These are phyloP conservation scores for Tachina fera DNA, from an alignment of 2,888 invertebrate species.

Conservation along the genomic window DNA sequence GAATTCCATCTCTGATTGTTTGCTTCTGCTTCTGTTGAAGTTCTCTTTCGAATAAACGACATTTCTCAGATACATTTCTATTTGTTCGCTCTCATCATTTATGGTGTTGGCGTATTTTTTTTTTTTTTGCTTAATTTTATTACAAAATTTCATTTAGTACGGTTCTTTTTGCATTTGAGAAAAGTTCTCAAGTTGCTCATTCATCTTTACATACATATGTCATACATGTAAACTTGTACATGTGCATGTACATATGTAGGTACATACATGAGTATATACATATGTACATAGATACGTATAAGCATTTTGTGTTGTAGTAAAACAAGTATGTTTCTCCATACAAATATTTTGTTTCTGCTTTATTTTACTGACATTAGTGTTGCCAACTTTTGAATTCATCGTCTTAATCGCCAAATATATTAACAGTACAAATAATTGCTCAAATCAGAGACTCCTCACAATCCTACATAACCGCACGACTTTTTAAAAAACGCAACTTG, in stretches of 20 bases:
- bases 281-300: not conserved
- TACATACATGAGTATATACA: not conserved
- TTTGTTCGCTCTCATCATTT: constrained; percentile 23
- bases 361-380: not conserved
- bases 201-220: constrained; percentile 59
- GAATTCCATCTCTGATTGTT: constrained; percentile 25
- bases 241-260: not conserved
- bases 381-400: not conserved
- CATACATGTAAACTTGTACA: not conserved
- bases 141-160: constrained; percentile 16
- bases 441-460: too few species aligned
- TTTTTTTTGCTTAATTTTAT: not conserved
- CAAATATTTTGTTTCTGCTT: not conserved
- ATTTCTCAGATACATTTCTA: constrained; percentile 54
- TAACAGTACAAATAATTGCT: too few species aligned
- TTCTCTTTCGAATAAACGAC: constrained; percentile 22
- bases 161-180: constrained; percentile 55
- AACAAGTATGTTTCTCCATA: not conserved
- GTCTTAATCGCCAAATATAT: not conserved
- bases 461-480: too few species aligned
- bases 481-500: too few species aligned
- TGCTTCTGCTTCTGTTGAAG: not conserved
- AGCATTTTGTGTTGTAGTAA: constrained; percentile 29
- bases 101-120: constrained; percentile 24
- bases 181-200: constrained; percentile 66